Evolutionary conservation across 2,797 vertebrate genomes (phyloP), one percentile per base, ranked within the genome.

Genomic region (Phaenicophaeus curvirostris): DNA sequence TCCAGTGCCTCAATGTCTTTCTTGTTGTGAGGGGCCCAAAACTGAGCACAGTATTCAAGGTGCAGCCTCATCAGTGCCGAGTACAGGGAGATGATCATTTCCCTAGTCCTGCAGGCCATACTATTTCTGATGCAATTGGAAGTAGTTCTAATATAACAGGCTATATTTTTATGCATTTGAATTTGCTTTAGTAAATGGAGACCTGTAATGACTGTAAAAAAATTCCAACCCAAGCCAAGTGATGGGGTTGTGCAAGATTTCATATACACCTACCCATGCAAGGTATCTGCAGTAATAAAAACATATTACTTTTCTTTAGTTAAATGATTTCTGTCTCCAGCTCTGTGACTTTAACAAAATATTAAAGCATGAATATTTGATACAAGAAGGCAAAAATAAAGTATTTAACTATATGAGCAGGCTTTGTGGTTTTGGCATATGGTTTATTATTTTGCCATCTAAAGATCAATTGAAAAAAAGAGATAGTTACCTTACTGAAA

Each of bases 81-180:
- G 46, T 48, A 48, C 46, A 23, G 46, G 46, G 20, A 20, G 46
- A 24, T 48, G 21, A 24, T 48, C 21, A 48, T 21, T 48, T 48
- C 46, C 21, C 12, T 24, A 48, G 5, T 48, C 10, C 46, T 48
- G 46, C 10, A 23, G 46, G 21, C 21, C 46, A 48, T 9, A 24
- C 11, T 48, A 23, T 48, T 48, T 48, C 21, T 24, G 21, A 48
- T 48, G 48, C 21, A 48, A 23, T 9, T 15, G 39, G 30, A 82
- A 88, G 33, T 82, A 66, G 30, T n/a, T 96, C 41, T 94, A 93
- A 81, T 66, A 66, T 57, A 85, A 84, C 9, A 77, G 39, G 80
- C 30, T 8, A 2, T 30, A 63, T 69, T 85, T 63, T 87, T 41
- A 44, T 65, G 27, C 57, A 63, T 86, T 83, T 88, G 46, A 65